Conservation (phyloP, 2,113 vertebrate genomes). For the pig (Sus scrofa) region T2T-Sscrofa CM000820.6:441001-441500, state of each 20-base stretch:
- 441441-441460: background rate
- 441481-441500: background rate
- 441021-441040: background rate
- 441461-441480: background rate
- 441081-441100: background rate
- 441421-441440: background rate
- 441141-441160: background rate
- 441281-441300: background rate
- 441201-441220: too few species aligned
- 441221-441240: too few species aligned
- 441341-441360: background rate
- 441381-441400: background rate
- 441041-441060: background rate
- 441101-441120: background rate
- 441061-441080: background rate
- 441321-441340: background rate
- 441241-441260: too few species aligned
- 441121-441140: background rate
- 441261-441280: too few species aligned
- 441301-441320: too few species aligned
- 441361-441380: background rate
- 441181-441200: too few species aligned
- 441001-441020: background rate
- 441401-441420: conserved; percentile 8
- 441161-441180: background rate